phyloP scores from a whole-genome alignment of 2,888 invertebrate genomes.

The Congeria kusceri region DNA sequence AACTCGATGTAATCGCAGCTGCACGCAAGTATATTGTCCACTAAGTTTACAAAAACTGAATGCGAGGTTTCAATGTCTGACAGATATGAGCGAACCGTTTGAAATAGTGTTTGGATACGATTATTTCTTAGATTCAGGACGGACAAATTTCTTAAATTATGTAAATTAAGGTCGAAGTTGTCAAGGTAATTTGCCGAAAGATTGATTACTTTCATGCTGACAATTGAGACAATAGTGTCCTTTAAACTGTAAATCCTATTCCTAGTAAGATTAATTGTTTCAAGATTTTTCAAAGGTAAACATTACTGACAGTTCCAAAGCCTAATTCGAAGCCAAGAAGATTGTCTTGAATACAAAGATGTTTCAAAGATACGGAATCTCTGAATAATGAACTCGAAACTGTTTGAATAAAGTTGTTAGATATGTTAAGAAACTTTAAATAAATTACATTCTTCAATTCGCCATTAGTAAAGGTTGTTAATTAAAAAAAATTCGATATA shows the following conservation, averaged over 20 bases:
- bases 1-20: constrained; percentile 49
- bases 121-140: constrained; percentile 45
- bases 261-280: constrained; percentile 29
- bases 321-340: constrained; percentile 32
- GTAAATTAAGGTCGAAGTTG: constrained; percentile 23
- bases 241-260: constrained; percentile 36
- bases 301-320: constrained; percentile 7
- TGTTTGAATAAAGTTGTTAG: constrained; percentile 49
- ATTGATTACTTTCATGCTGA: constrained; percentile 22
- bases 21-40: constrained; percentile 41
- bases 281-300: constrained; percentile 27
- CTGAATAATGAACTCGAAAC: constrained; percentile 27
- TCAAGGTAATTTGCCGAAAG: constrained; percentile 43
- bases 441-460: constrained; percentile 29
- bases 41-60: constrained; percentile 21
- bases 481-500: constrained; percentile 51
- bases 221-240: constrained; percentile 22
- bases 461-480: constrained; percentile 13
- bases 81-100: constrained; percentile 3
- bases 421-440: constrained; percentile 40
- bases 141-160: constrained; percentile 10
- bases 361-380: constrained; percentile 18
- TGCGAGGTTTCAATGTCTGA: constrained; percentile 13
- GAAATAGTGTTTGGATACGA: constrained; percentile 28
- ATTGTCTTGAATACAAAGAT: constrained; percentile 47